phyloP scores from a whole-genome alignment of 2,797 vertebrate species.

The Spatula versicolor region DNA sequence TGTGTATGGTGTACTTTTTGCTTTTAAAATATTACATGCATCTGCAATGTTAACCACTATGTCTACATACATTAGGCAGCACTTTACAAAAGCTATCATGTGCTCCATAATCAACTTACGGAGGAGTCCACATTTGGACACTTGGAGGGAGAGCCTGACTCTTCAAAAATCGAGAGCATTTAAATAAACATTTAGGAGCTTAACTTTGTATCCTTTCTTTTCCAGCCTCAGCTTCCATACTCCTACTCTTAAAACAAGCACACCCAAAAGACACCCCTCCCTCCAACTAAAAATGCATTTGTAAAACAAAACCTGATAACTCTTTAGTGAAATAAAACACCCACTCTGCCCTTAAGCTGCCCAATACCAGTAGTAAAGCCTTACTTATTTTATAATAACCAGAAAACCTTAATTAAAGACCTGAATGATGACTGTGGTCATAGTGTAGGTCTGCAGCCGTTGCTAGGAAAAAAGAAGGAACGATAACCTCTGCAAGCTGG shows the following conservation, averaged over 20 bases:
- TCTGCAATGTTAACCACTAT: not conserved
- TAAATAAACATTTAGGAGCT: not conserved
- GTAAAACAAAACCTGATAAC: not conserved
- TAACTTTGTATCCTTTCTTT: not conserved
- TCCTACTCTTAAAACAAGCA: not conserved
- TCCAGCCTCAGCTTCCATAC: not conserved
- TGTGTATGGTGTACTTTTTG: rapidly evolving
- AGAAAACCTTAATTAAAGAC: constrained; percentile 2
- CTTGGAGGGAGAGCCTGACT: not conserved
- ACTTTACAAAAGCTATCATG: not conserved
- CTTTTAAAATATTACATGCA: not conserved
- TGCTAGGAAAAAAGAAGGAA: not conserved
- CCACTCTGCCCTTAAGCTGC: not conserved
- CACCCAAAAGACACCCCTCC: not conserved
- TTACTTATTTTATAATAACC: not conserved
- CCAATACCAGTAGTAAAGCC: not conserved
- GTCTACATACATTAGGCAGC: not conserved
- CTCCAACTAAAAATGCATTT: not conserved
- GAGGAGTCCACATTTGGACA: not conserved
- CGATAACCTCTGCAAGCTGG: not conserved
- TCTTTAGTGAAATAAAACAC: not conserved
- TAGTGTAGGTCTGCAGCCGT: not conserved
- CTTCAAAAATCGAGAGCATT: not conserved
- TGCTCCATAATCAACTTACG: not conserved
- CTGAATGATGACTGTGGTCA: not conserved